Evolutionary conservation across 2,113 vertebrate genomes (phyloP).

Genomic region (Crotalus horridus): DNA sequence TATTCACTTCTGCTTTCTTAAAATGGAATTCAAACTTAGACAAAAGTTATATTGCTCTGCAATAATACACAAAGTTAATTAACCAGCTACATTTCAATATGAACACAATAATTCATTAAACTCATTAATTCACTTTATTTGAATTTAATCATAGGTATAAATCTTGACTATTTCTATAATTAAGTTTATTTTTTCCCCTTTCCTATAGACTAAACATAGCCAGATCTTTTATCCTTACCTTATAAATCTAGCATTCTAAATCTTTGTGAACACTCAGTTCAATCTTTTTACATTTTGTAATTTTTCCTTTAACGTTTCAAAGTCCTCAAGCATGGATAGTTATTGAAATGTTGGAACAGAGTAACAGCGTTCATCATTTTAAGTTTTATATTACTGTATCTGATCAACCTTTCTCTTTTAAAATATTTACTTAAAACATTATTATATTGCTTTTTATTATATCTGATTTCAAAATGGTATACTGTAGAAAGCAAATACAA

Average conservation of each 20-base stretch:
- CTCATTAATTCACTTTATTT: constrained; percentile 5
- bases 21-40: neutral
- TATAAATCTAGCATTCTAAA: constrained; percentile 1
- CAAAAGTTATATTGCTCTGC: neutral
- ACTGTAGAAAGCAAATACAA: neutral
- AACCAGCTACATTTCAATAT: neutral
- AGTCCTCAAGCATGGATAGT: neutral
- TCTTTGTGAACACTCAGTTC: neutral
- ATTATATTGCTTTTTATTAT: neutral
- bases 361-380: neutral
- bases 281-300: neutral
- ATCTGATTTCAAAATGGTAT: neutral
- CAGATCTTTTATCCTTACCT: neutral
- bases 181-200: neutral
- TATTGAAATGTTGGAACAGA: neutral
- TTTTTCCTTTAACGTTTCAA: neutral
- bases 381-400: neutral
- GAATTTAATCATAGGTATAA: neutral
- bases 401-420: neutral
- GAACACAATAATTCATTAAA: neutral
- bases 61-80: neutral
- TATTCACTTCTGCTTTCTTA: neutral
- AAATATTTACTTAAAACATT: neutral
- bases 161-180: neutral
- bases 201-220: constrained; percentile 14